These are phyloP conservation scores for Philonicus albiceps DNA, from an alignment of 2,888 invertebrate species.

Conservation along the genomic window DNA sequence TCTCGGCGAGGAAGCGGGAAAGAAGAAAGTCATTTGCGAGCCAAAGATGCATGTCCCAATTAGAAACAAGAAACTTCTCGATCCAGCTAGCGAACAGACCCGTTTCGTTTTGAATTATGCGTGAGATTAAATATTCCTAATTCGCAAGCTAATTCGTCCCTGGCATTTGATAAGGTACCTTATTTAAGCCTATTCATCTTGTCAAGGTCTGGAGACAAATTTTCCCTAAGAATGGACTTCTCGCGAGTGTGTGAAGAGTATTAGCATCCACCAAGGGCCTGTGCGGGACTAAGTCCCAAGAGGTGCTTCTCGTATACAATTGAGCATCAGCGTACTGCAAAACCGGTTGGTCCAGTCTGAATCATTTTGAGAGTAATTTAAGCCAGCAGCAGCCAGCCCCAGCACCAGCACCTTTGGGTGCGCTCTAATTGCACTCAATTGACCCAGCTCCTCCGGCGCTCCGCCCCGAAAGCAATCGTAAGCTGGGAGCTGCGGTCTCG, in stretches of 20 bases:
- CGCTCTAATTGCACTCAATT: conserved; percentile 36
- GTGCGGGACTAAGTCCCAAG: background rate
- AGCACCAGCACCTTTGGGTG: background rate
- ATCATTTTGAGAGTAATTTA: conserved; percentile 26
- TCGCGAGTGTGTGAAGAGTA: background rate
- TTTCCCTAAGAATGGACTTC: conserved; percentile 3
- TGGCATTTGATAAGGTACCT: background rate
- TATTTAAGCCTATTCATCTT: conserved; percentile 14
- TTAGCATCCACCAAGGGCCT: background rate
- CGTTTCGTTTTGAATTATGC: background rate
- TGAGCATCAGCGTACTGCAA: background rate
- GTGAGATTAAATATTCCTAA: conserved; percentile 13
- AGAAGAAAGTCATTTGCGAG: background rate
- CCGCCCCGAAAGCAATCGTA: background rate
- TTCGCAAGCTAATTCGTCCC: background rate
- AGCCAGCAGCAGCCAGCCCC: background rate
- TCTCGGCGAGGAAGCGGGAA: background rate
- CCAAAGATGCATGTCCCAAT: background rate
- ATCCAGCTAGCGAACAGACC: background rate
- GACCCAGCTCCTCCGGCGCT: conserved; percentile 20
- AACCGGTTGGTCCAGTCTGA: conserved; percentile 30
- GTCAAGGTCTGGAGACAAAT: conserved; percentile 28
- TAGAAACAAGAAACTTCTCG: background rate
- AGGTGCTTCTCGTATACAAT: background rate
- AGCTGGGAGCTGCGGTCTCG: background rate